Evolutionary conservation across 2,888 invertebrate genomes (phyloP).

Genomic region (Ennomos quercinarius): DNA sequence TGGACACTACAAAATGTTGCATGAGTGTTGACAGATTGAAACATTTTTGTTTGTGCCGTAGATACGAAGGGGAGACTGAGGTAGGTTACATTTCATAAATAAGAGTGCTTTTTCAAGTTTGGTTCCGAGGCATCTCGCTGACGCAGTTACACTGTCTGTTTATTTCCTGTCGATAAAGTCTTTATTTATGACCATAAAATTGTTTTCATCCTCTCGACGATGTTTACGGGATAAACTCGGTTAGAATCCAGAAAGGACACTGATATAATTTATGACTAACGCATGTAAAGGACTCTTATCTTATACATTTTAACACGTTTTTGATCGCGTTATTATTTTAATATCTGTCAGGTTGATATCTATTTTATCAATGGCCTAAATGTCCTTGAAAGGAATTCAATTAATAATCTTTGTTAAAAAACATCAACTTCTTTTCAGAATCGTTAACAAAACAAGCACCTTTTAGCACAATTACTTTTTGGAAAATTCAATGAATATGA

Average conservation of each 20-base stretch:
- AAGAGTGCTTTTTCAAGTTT: conserved; percentile 18
- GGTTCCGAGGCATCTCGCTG: conserved; percentile 20
- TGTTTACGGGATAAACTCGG: conserved; percentile 23
- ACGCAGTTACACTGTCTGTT: conserved; percentile 4
- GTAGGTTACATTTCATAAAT: conserved; percentile 44
- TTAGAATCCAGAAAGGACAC: background rate
- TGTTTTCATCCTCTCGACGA: conserved; percentile 24
- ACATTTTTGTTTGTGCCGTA: conserved; percentile 76
- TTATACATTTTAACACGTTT: no score
- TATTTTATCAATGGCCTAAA: conserved; percentile 25
- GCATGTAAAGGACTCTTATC: conserved; percentile 13
- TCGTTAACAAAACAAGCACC: no score
- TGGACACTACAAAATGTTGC: conserved; percentile 75
- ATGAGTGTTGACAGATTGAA: conserved; percentile 72
- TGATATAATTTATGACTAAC: conserved; percentile 16
- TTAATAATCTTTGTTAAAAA: no score
- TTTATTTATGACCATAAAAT: conserved; percentile 34
- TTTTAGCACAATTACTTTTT: no score
- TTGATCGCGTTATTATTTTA: conserved; percentile 15
- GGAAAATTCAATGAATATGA: no score
- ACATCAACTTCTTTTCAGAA: no score
- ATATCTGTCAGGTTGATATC: conserved; percentile 17
- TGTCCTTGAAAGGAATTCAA: conserved; percentile 14
- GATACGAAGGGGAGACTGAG: conserved; percentile 68
- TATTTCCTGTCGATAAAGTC: conserved; percentile 32